Evolutionary conservation across 2,113 vertebrate species (phyloP), one percentile per base, ranked within the genome.

Genomic region (Pungitius pungitius): DNA sequence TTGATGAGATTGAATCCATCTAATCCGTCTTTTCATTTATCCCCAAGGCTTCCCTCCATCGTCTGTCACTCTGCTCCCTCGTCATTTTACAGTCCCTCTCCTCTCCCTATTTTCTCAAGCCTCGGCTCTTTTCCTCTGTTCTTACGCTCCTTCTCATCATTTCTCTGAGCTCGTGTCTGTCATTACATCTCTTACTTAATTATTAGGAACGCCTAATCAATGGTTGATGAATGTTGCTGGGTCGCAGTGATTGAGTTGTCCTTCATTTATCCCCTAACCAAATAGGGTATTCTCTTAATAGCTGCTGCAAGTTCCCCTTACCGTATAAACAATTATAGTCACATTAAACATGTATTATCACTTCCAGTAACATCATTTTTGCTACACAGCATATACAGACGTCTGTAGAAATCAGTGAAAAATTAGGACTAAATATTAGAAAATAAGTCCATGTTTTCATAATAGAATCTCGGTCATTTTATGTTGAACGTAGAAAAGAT

Each of bases 61-160:
- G 81, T 76, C 67, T 81, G 75, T 83, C 75, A 49, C 64, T 63
- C 6, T 1, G 52, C 30, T 80, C 73, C 69, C 81, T 86, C n/a
- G 73, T 82, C 67, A 75, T 86, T 80, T 82, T 58, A 80, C 74
- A 76, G 52, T 59, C 56, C 55, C 24, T 42, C 35, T 83, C 76
- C 14, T 56, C 54, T 45, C 27, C 80, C 74, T 12, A 49, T 78
- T 70, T 78, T 62, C 35, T 73, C 37, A 51, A 17, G 43, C 43
- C 72, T 43, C 40, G 35, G 76, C 57, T 85, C 30, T 49, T 71
- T 51, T 52, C 37, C 52, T 61, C 60, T 35, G 35, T 37, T 62
- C 52, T 64, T 59, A 56, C 72, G 63, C 45, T 68, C 24, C 66
- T 54, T 78, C 72, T 86, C 75, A 69, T 12, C 35, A 80, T 69